A percentile compares a stretch with the other conserved stretches of the same genome.
phyloP scores from a whole-genome alignment of 2,888 invertebrate species.

The Malthinus flaveolus region DNA sequence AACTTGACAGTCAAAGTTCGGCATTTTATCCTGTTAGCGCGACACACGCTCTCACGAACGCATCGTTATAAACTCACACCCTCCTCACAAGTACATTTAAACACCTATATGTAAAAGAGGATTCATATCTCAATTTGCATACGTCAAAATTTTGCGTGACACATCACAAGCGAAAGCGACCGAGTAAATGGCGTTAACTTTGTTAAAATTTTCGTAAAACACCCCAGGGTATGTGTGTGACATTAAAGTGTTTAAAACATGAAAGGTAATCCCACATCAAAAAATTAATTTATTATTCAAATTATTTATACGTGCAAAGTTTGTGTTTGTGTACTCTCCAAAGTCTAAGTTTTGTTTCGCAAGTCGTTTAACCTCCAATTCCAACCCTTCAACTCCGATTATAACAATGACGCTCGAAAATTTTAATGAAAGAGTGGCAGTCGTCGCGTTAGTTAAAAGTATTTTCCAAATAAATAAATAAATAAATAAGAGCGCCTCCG shows the following conservation, averaged over 20 bases:
- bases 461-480: constrained; percentile 19
- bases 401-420: constrained; percentile 9
- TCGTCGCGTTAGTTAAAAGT: constrained; percentile 9
- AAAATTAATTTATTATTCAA: not conserved
- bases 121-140: constrained; percentile 26
- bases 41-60: constrained; percentile 18
- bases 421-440: constrained; percentile 19
- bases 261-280: constrained; percentile 1
- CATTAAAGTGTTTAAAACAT: not conserved
- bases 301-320: not conserved
- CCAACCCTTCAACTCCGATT: constrained; percentile 20
- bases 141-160: constrained; percentile 20
- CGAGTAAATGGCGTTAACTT: constrained; percentile 15
- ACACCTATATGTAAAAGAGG: constrained; percentile 17
- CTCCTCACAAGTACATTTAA: constrained; percentile 21
- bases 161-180: constrained; percentile 11
- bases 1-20: constrained; percentile 20
- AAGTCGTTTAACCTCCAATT: constrained; percentile 18
- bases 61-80: constrained; percentile 14
- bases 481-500: constrained; percentile 13
- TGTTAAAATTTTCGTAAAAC: constrained; percentile 10
- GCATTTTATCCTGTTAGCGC: constrained; percentile 16
- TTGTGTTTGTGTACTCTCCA: constrained; percentile 2
- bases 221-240: not conserved
- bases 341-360: constrained; percentile 2